These are phyloP conservation scores for Allolobophora icterica DNA, from an alignment of 2,888 invertebrate species.

Conservation along the genomic window DNA sequence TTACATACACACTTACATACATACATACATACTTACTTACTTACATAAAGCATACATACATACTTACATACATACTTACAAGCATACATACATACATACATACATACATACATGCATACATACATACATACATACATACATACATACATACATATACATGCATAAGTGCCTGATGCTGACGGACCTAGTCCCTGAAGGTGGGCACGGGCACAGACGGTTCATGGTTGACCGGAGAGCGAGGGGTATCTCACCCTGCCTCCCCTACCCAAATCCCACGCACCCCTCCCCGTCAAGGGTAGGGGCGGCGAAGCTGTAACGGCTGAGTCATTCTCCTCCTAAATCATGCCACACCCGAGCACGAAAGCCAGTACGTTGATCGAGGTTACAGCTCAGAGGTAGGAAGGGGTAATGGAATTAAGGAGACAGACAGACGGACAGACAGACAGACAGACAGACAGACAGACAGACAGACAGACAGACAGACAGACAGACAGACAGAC, in stretches of 20 bases:
- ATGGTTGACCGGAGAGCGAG: neutral
- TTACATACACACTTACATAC: too few relatives aligned
- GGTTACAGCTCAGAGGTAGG: neutral
- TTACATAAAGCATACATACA: too few relatives aligned
- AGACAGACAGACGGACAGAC: neutral
- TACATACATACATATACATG: too few relatives aligned
- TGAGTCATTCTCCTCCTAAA: neutral
- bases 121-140: too few relatives aligned
- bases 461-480: neutral
- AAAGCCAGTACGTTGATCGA: neutral
- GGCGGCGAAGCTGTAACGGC: neutral
- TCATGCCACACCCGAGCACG: constrained; percentile 5
- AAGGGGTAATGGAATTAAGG: neutral
- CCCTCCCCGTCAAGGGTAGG: neutral
- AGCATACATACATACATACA: too few relatives aligned
- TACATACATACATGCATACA: too few relatives aligned
- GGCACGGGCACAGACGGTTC: neutral
- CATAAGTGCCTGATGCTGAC: neutral
- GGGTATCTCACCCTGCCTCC: neutral
- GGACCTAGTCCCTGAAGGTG: neutral
- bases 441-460: neutral
- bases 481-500: neutral
- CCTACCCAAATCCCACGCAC: neutral
- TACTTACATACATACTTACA: too few relatives aligned
- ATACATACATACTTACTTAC: too few relatives aligned